Conservation (phyloP, 1,140 invertebrate genomes). For the Pseudomyrmex sp. region DNA sequence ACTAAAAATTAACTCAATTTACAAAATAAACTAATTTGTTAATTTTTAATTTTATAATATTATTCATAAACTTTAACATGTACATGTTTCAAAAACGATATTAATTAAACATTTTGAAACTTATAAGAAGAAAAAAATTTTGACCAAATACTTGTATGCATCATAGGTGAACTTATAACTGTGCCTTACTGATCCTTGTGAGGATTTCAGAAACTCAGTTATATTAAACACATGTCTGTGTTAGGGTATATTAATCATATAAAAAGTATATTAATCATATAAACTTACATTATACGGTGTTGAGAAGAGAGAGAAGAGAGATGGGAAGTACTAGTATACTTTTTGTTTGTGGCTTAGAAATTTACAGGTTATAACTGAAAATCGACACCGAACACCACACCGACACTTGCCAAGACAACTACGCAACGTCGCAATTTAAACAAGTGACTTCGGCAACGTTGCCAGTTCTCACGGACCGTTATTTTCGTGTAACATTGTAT, state of each 20-base stretch:
- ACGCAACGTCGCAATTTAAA: constrained; percentile 69
- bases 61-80: not conserved
- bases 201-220: constrained; percentile 16
- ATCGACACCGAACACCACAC: constrained; percentile 33
- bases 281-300: constrained; percentile 64
- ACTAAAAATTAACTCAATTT: not conserved
- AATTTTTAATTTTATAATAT: constrained; percentile 4
- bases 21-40: not conserved
- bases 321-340: constrained; percentile 36
- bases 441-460: constrained; percentile 66
- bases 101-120: not conserved
- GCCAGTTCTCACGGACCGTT: constrained; percentile 61
- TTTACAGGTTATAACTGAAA: constrained; percentile 38
- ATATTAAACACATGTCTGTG: not conserved
- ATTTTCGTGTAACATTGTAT: not conserved
- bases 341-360: constrained; percentile 56
- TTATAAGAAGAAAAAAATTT: not conserved
- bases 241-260: constrained; percentile 8
- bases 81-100: not conserved
- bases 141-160: not conserved
- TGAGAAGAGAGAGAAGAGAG: not conserved
- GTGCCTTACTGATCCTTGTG: not conserved
- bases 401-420: constrained; percentile 60
- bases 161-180: not conserved
- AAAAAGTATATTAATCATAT: constrained; percentile 4